A percentile compares a stretch with the other conserved stretches of the same genome.
These are phyloP conservation scores for Cochlearius cochlearius DNA, from an alignment of 2,113 vertebrate genomes.

Conservation along the genomic window DNA sequence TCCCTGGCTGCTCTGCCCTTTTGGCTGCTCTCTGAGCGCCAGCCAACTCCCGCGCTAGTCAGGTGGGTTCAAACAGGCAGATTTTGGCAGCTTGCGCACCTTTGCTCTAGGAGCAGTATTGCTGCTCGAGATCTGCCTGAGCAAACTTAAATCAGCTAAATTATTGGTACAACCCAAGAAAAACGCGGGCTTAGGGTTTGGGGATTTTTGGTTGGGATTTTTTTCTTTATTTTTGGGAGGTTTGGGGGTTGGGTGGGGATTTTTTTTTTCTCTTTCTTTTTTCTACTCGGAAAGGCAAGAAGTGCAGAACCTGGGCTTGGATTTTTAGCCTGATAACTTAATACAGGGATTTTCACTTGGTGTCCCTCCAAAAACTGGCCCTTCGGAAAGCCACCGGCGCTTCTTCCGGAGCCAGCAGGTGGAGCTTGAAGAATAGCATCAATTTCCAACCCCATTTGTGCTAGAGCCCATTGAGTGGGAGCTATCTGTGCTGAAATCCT, in stretches of 20 bases:
- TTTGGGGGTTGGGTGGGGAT: too few relatives aligned
- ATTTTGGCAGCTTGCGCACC: not conserved
- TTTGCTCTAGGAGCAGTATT: not conserved
- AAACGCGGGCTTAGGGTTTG: not conserved
- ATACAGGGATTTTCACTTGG: not conserved
- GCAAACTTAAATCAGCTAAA: not conserved
- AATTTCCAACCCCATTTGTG: constrained; percentile 27
- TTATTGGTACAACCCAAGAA: not conserved
- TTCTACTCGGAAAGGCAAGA: not conserved
- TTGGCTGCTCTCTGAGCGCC: not conserved
- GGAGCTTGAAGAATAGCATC: constrained; percentile 75
- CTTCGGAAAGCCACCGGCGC: not conserved
- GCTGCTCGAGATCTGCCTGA: not conserved
- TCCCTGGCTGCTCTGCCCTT: constrained; percentile 13
- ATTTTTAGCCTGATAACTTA: not conserved
- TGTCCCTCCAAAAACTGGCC: not conserved
- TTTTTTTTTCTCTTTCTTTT: not conserved
- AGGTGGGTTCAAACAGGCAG: not conserved
- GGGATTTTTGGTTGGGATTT: not conserved
- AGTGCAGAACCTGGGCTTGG: not conserved
- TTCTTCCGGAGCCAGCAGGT: constrained; percentile 69
- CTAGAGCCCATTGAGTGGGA: constrained; percentile 57
- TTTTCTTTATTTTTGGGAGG: not conserved
- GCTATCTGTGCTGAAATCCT: constrained; percentile 68
- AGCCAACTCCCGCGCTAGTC: not conserved